Percentiles rank a stretch among this genome's conserved stretches.
Evolutionary conservation across 2,888 invertebrate species (phyloP).

Genomic region (Philhelius pedissequus): DNA sequence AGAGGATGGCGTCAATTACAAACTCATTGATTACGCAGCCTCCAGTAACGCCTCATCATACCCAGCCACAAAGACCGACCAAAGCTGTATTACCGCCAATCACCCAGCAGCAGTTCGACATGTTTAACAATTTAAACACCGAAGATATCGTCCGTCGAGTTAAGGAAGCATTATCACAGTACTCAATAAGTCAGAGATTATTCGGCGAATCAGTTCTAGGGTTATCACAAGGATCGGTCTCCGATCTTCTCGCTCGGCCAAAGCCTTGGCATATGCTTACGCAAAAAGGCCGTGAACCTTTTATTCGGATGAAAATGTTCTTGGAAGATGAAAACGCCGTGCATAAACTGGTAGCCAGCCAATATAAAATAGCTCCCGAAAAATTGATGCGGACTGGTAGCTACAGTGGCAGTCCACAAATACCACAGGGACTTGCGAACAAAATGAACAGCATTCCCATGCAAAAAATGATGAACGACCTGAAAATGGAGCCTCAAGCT

Average conservation of each 20-base stretch:
- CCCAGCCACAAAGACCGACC: conserved; percentile 91
- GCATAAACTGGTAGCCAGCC: conserved; percentile 96
- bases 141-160: conserved; percentile 98
- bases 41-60: conserved; percentile 90
- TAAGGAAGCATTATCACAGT: conserved; percentile 95
- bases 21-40: conserved; percentile 97
- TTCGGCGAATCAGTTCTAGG: conserved; percentile 99
- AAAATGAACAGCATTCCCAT: conserved; percentile 86
- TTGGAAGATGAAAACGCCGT: conserved; percentile 97
- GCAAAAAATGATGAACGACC: conserved; percentile 88
- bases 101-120: conserved; percentile 98
- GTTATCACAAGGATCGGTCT: conserved; percentile 97
- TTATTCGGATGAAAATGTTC: conserved; percentile 99
- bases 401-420: conserved; percentile 90
- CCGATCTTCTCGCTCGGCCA: conserved; percentile 96
- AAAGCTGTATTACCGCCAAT: conserved; percentile 98
- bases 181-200: conserved; percentile 97
- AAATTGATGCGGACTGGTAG: conserved; percentile 97
- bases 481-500: conserved; percentile 85
- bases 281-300: conserved; percentile 97
- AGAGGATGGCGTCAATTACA: conserved; percentile 98
- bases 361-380: conserved; percentile 98
- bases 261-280: conserved; percentile 99
- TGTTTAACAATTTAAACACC: conserved; percentile 98
- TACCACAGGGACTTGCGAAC: conserved; percentile 84